Evolutionary conservation across 35 echinoderm and acorn worm species (phyloP), one percentile per base, ranked within the genome.

Genomic region (Apostichopus japonicus): DNA sequence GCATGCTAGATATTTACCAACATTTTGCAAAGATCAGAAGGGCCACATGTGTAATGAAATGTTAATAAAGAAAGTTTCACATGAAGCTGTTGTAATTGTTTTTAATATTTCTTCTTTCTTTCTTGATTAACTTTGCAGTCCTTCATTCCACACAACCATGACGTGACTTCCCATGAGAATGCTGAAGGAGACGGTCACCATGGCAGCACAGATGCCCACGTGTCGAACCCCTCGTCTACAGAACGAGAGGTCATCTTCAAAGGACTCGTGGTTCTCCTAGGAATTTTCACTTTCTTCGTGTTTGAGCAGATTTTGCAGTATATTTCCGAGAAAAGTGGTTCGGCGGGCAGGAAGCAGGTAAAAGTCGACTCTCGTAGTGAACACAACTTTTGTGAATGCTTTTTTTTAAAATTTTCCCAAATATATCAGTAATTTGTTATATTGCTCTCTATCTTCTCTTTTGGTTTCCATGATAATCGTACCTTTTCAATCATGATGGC

Each of bases 231-330:
- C 17, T 24, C 84, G 5, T 62, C 22, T 8, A 67, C 86, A 10
- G 86, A 88, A 62, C 57, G 51, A 22, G n/a, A 77, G 15, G 90
- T 94, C 2, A 92, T 96, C 53, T 94, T 83, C 65, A 91, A 93
- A 71, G 95, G 95, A 2, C 90, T 94, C 17, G 84, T 83, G 17
- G 93, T 96, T 1, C 95, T 96, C n/a, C 6, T 92, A 1, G 95
- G 95, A 8, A 96, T 96, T 53, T 96, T 94, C 65, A 53, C 55
- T 58, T 96, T 94, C 63, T 96, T 96, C 52, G 72, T 96, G n/a
- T 93, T 96, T 25, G 95, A 96, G 71, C 95, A 96, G 55, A 83
- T 83, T 54, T 55, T 83, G 80, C 80, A 83, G 80, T 83, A 83
- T 53, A 19, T 55, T 55, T 54, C 80, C 54, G 80, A 83, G 55